A percentile compares a stretch with the other conserved stretches of the same genome.
These are phyloP conservation scores for Acronicta leporina DNA, from an alignment of 2,888 invertebrate genomes.

Conservation along the genomic window DNA sequence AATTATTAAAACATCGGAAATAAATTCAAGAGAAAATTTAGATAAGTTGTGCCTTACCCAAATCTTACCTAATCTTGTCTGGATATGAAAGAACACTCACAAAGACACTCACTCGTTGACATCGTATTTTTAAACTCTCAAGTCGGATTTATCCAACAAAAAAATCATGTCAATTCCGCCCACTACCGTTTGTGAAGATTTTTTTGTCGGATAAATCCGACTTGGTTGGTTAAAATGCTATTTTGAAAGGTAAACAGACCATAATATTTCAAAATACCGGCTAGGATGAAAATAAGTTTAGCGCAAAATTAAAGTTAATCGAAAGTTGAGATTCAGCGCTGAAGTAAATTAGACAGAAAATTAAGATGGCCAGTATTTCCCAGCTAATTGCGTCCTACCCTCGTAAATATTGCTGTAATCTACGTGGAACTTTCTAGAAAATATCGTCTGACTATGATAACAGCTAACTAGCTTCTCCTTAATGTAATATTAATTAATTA, in stretches of 20 bases:
- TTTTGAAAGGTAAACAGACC: background rate
- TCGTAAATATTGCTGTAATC: slow-evolving; percentile 51
- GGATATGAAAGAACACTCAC: no score
- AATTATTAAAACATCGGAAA: no score
- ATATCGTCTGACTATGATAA: slow-evolving; percentile 40
- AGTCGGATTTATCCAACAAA: no score
- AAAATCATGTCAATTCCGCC: no score
- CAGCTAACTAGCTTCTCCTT: slow-evolving; percentile 12
- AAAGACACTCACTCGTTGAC: no score
- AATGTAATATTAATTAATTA: slow-evolving; percentile 26
- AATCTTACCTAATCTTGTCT: no score
- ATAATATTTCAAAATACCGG: slow-evolving; percentile 17
- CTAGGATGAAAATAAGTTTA: slow-evolving; percentile 43
- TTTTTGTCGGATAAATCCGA: no score
- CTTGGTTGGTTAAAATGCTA: no score
- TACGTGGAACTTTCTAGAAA: slow-evolving; percentile 44
- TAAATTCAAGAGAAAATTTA: no score
- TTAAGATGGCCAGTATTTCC: slow-evolving; percentile 53
- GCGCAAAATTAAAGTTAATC: slow-evolving; percentile 47
- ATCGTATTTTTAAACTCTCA: no score
- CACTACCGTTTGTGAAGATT: no score
- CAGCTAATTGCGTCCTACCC: slow-evolving; percentile 49
- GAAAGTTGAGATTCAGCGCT: slow-evolving; percentile 44
- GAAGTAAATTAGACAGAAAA: slow-evolving; percentile 54
- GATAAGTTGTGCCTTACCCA: no score